Conservation (phyloP, 2,888 invertebrate species). For the Graphium colonna region DNA sequence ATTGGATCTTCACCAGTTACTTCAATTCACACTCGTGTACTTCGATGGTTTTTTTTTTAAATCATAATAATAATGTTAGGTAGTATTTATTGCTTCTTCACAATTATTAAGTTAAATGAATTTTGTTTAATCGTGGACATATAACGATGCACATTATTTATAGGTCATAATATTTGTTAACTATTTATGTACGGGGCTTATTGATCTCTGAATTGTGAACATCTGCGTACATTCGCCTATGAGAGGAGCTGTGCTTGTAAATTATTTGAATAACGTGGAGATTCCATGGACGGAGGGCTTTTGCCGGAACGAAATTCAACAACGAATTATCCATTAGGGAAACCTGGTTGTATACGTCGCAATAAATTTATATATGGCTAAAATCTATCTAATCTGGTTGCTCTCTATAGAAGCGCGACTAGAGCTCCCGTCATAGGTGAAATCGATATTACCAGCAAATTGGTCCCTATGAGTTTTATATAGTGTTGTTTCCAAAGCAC, state of each 20-base stretch:
- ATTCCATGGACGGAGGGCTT: not conserved
- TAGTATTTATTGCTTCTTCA: not conserved
- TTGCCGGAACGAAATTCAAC: constrained; percentile 1
- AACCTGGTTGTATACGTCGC: not conserved
- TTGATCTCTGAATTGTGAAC: not conserved
- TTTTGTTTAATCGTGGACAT: constrained; percentile 7
- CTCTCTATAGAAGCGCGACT: not conserved
- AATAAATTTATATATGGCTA: not conserved
- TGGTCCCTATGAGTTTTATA: constrained; percentile 36
- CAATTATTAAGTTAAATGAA: not conserved
- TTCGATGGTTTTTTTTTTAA: not conserved
- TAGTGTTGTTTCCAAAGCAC: constrained; percentile 47
- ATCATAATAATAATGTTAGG: not conserved
- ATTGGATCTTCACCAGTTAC: no score
- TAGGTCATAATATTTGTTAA: constrained; percentile 8
- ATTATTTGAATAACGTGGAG: not conserved
- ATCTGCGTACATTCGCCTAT: not conserved
- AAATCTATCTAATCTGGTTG: no score
- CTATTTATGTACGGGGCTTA: not conserved
- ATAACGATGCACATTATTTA: constrained; percentile 19
- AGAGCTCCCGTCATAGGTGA: not conserved
- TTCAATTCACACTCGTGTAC: not conserved
- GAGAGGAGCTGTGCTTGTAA: not conserved
- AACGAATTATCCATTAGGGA: constrained; percentile 13
- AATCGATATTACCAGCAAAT: no score